These are phyloP conservation scores for Myathropa florea DNA, from an alignment of 2,888 invertebrate species.

Conservation along the genomic window DNA sequence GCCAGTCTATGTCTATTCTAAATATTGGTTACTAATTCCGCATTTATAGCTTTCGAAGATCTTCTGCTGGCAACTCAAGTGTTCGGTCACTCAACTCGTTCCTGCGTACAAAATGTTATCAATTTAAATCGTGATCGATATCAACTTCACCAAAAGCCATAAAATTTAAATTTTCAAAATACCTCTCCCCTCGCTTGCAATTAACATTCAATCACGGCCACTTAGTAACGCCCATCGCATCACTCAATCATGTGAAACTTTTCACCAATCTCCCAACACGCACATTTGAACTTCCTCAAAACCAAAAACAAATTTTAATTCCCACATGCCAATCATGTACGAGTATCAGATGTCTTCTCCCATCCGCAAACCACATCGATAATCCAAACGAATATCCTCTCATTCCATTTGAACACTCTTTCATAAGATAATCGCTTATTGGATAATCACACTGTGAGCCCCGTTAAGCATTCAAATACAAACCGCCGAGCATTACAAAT, in stretches of 20 bases:
- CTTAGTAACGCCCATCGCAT: background rate
- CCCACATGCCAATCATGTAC: background rate
- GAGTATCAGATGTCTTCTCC: background rate
- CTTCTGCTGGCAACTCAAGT: background rate
- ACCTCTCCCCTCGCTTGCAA: background rate
- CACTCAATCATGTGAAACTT: background rate
- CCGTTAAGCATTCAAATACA: background rate
- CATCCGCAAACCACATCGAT: background rate
- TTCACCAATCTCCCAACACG: background rate
- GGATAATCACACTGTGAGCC: conserved; percentile 20
- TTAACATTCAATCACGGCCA: background rate
- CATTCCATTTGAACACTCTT: conserved; percentile 11
- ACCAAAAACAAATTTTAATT: background rate
- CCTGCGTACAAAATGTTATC: background rate
- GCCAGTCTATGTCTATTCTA: too few species aligned
- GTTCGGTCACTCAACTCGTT: background rate
- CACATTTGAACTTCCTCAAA: background rate
- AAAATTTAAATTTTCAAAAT: background rate
- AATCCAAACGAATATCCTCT: background rate
- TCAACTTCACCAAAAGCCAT: background rate
- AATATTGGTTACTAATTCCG: too few species aligned
- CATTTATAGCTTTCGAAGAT: too few species aligned
- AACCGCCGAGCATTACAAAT: conserved; percentile 3
- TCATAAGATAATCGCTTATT: conserved; percentile 24
- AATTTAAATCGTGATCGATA: background rate